phyloP scores from a whole-genome alignment of 2,888 invertebrate genomes.

The Lasioglossum vierecki region DNA sequence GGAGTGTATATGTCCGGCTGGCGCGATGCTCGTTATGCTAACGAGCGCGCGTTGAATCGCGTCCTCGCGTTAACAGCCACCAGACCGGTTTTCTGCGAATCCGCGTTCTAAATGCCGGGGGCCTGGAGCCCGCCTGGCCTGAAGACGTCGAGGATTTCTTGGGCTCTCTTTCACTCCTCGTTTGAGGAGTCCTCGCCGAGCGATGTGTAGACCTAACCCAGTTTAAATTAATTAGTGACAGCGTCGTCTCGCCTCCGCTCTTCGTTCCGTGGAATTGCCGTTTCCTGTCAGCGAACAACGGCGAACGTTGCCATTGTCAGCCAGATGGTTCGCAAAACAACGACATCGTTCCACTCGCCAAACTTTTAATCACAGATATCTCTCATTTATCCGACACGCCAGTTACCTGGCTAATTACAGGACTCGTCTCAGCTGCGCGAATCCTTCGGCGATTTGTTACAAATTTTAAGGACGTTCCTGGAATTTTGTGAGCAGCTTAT shows the following conservation, averaged over 20 bases:
- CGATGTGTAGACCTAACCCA: neutral
- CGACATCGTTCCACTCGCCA: neutral
- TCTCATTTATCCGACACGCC: neutral
- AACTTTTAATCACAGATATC: neutral
- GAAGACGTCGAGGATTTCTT: conserved; percentile 3
- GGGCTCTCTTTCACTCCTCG: neutral
- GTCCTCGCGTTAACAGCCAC: conserved; percentile 9
- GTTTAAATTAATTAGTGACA: conserved; percentile 15
- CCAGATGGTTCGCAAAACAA: neutral
- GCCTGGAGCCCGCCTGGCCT: neutral
- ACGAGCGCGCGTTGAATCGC: conserved; percentile 18
- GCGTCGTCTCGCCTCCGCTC: neutral
- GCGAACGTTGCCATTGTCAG: neutral
- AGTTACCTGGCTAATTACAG: neutral
- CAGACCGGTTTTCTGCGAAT: conserved; percentile 16
- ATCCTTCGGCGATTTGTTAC: too few relatives aligned
- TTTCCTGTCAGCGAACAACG: neutral
- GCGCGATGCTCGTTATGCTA: conserved; percentile 35
- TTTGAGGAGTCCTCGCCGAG: neutral
- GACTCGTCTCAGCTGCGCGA: neutral
- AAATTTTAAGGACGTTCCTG: neutral
- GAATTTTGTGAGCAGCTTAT: neutral
- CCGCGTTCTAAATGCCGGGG: conserved; percentile 13
- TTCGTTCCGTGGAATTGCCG: neutral
- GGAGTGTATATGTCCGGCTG: neutral